Percentiles rank a stretch among this genome's conserved stretches.
These are phyloP conservation scores for Verasper variegatus DNA, from an alignment of 2,113 vertebrate species.

Conservation along the genomic window DNA sequence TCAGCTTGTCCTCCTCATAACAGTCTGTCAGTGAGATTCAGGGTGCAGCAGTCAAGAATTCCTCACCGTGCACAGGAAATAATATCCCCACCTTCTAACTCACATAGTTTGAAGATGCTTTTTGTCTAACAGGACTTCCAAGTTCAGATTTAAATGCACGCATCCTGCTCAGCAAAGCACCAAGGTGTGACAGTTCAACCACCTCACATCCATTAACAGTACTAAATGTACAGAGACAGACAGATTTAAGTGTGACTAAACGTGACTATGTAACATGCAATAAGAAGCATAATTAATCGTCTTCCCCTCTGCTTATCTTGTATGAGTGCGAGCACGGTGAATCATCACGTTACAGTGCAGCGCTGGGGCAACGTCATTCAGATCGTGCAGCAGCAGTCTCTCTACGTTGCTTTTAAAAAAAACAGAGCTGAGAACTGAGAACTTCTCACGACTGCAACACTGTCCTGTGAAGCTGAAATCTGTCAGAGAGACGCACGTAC, in stretches of 20 bases:
- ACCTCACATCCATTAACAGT: not conserved
- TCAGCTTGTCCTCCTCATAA: conserved; percentile 60
- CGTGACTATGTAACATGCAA: conserved; percentile 16
- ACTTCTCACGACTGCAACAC: not conserved
- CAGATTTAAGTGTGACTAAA: not conserved
- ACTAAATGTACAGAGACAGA: not conserved
- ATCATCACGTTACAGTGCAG: conserved; percentile 51
- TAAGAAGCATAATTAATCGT: conserved; percentile 39
- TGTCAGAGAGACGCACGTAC: conserved; percentile 64
- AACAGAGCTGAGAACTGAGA: conserved; percentile 27
- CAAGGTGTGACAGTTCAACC: not conserved
- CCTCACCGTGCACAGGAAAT: conserved; percentile 28
- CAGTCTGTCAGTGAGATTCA: conserved; percentile 58
- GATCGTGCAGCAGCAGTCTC: conserved; percentile 42
- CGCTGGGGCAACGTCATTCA: conserved; percentile 47
- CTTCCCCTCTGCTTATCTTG: conserved; percentile 18
- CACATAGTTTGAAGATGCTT: conserved; percentile 22
- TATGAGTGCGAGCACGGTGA: conserved; percentile 44
- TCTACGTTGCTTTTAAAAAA: conserved; percentile 25
- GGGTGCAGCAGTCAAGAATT: conserved; percentile 47
- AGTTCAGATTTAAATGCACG: conserved; percentile 24
- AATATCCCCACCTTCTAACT: conserved; percentile 16
- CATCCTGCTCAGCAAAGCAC: not conserved
- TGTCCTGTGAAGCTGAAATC: not conserved
- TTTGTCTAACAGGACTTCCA: conserved; percentile 15